These are phyloP conservation scores for Caloenas nicobarica DNA, from an alignment of 2,113 vertebrate species.

Conservation along the genomic window DNA sequence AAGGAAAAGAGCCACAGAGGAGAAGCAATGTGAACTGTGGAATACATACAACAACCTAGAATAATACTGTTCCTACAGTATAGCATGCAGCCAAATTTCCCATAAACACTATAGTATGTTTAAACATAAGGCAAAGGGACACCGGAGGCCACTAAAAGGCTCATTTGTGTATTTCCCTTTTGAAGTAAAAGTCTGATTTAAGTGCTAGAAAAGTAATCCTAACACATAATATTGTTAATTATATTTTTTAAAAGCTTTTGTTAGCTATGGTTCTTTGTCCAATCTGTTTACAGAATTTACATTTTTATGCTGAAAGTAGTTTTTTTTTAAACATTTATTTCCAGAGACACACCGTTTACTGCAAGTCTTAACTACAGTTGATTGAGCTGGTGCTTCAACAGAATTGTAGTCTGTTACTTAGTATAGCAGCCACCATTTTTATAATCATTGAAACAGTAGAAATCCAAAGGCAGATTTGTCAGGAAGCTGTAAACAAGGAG, in stretches of 20 bases:
- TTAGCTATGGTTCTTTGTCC: background rate
- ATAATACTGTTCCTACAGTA: background rate
- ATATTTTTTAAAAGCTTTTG: background rate
- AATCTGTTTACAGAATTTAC: background rate
- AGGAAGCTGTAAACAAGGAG: conserved; percentile 47
- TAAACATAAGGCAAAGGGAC: conserved; percentile 41
- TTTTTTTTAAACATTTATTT: background rate
- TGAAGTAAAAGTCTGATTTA: background rate
- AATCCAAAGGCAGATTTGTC: conserved; percentile 54
- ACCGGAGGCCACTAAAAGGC: conserved; percentile 8
- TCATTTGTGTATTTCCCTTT: background rate
- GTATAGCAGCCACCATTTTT: background rate
- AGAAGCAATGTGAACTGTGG: background rate
- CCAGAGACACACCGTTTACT: background rate
- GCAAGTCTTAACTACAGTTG: background rate
- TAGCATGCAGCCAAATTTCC: background rate
- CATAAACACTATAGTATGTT: background rate
- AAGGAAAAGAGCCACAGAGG: background rate
- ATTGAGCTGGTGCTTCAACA: background rate
- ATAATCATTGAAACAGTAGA: background rate
- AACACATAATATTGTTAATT: background rate
- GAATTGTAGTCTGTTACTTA: background rate
- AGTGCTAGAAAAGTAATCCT: conserved; percentile 7
- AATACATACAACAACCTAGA: background rate
- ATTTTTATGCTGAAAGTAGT: background rate